A percentile compares a stretch with the other conserved stretches of the same genome.
These are phyloP conservation scores for Rhabdomys pumilio DNA, from an alignment of 2,797 vertebrate species.

Conservation along the genomic window DNA sequence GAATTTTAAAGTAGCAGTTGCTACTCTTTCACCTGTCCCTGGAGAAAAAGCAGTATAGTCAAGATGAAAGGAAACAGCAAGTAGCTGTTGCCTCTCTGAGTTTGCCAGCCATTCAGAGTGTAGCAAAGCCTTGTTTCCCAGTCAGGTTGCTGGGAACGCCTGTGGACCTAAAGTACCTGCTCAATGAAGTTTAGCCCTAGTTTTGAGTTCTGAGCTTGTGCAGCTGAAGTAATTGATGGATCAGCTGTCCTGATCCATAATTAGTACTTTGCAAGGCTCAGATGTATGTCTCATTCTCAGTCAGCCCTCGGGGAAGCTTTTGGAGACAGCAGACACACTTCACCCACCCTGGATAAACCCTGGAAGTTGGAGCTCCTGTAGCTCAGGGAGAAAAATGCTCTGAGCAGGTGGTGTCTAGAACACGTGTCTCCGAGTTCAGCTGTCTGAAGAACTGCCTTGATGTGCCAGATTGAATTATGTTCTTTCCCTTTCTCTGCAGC, in stretches of 20 bases:
- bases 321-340: rapidly evolving
- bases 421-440: neutral
- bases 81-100: neutral
- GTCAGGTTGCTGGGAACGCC: neutral
- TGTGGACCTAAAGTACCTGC: neutral
- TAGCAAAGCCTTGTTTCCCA: neutral
- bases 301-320: neutral
- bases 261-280: neutral
- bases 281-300: rapidly evolving
- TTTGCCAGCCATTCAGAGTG: neutral
- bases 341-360: neutral
- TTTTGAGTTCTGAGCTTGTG: neutral
- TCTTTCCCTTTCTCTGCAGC: conserved; percentile 89
- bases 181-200: neutral
- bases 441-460: neutral
- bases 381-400: neutral
- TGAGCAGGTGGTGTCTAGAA: neutral
- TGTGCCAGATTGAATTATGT: neutral
- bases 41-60: neutral
- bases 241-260: neutral
- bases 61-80: neutral
- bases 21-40: neutral
- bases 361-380: neutral
- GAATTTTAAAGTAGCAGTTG: neutral
- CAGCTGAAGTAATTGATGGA: neutral